These are phyloP conservation scores for Globia sparganii DNA, from an alignment of 2,888 invertebrate species.

Conservation along the genomic window DNA sequence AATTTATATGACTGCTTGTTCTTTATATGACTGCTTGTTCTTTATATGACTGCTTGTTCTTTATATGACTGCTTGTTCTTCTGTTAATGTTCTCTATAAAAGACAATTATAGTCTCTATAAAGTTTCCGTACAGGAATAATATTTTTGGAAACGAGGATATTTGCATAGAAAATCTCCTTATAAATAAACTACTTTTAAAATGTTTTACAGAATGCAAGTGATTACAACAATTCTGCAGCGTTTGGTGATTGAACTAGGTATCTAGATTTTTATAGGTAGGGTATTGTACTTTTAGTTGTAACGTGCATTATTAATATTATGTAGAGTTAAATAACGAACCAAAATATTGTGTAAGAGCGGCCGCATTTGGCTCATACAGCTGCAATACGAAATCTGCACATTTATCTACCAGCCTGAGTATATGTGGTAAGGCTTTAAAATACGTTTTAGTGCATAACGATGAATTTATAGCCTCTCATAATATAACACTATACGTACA, in stretches of 20 bases:
- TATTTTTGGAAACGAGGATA: not conserved
- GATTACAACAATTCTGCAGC: not conserved
- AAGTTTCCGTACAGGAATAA: not conserved
- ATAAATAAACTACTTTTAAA: not conserved
- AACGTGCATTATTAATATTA: constrained; percentile 16
- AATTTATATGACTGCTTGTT: constrained; percentile 11
- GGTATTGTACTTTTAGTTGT: not conserved
- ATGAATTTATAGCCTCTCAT: constrained; percentile 46
- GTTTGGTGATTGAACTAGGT: not conserved
- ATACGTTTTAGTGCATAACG: constrained; percentile 62
- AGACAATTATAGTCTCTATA: not conserved
- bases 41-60: constrained; percentile 18
- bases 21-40: not conserved
- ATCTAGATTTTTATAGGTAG: not conserved
- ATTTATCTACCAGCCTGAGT: constrained; percentile 47
- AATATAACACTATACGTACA: constrained; percentile 36
- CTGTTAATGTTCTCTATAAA: constrained; percentile 4
- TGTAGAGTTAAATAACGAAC: constrained; percentile 49
- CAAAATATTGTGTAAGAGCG: constrained; percentile 67
- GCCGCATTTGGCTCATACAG: constrained; percentile 55
- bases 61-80: constrained; percentile 9
- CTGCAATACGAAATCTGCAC: constrained; percentile 53
- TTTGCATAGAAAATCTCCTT: not conserved
- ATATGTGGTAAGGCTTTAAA: constrained; percentile 53
- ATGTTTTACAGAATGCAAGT: not conserved